phyloP scores from a whole-genome alignment of 2,888 invertebrate species.

The Oscheius onirici region DNA sequence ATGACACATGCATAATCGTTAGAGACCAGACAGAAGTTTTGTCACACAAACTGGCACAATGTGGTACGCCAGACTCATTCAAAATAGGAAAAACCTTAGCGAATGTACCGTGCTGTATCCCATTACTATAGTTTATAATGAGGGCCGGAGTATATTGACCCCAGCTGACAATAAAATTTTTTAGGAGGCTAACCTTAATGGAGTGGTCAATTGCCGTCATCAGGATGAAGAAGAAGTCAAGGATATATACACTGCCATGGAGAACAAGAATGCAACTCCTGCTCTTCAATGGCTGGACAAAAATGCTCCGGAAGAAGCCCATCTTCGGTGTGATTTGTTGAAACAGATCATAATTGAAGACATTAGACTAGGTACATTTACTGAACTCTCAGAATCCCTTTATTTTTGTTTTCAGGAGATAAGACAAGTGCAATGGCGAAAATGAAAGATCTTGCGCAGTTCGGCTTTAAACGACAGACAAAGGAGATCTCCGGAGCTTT shows the following conservation, averaged over 20 bases:
- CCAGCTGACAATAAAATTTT: background rate
- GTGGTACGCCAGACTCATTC: background rate
- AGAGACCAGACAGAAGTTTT: constrained; percentile 2
- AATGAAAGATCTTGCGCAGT: constrained; percentile 9
- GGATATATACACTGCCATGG: constrained; percentile 34
- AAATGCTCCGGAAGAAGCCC: constrained; percentile 36
- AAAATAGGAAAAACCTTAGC: background rate
- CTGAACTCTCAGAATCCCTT: background rate
- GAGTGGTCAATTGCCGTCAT: background rate
- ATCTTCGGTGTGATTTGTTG: constrained; percentile 34
- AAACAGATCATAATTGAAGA: constrained; percentile 39
- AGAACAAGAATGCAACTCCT: constrained; percentile 33
- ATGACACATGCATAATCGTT: constrained; percentile 23
- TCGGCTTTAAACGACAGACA: constrained; percentile 21
- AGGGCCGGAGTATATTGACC: background rate
- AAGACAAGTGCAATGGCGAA: constrained; percentile 12
- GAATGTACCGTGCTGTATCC: too few species aligned
- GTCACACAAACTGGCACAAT: background rate
- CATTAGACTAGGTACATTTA: constrained; percentile 35
- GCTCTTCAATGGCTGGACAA: constrained; percentile 35
- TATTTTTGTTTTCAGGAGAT: constrained; percentile 25
- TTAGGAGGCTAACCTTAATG: constrained; percentile 8
- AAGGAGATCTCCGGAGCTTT: constrained; percentile 35
- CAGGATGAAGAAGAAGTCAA: constrained; percentile 19
- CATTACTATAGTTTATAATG: background rate